Evolutionary conservation across 2,113 vertebrate genomes (phyloP), one percentile per base, ranked within the genome.

Genomic region (Empidonax alnorum): DNA sequence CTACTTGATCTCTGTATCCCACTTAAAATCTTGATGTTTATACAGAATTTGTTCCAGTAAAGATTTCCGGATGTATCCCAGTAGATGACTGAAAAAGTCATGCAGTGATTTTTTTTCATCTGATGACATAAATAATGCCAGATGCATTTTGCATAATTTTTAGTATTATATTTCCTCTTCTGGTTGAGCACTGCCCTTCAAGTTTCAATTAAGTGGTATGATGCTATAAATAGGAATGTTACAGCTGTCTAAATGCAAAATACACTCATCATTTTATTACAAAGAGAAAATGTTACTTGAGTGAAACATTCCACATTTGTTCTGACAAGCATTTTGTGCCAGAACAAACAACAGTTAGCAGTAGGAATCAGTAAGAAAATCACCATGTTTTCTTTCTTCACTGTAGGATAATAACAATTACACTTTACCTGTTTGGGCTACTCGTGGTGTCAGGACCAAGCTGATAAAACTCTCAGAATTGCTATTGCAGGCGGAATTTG

Each of bases 391-490:
- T 94, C 55, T 92, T 72, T 90, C 58, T 96, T 83, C 76, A 50
- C 58, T 87, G 18, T 52, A 98, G 98, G 97, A 96, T 88, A 97
- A 93, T 90, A 98, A 98, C 97, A 98, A 99, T 95, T 97, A 98
- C 95, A 97, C 98, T 79, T 96, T 98, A 94, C 98, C 98, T 80
- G 77, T 80, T 77, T 99, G 98, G 98, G 98, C 97, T 92, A 98
- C 98, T 93, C 96, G 93, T 49, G 97, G 98, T 15, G 97, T 98
- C 42, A 97, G 97, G 93, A 97, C 94, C 73, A 98, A 98, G 94
- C 97, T 99, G 93, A 90, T 68, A 95, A 96, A 97, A 79, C 96
- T 99, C 13, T 96, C 97, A 28, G 98, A 98, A 55, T 96, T 98
- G 63, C 96, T 98, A 94, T n/a, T 98, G 83, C 95, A 94, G 62